Percentiles rank a stretch among this genome's conserved stretches.
Evolutionary conservation across 2,113 vertebrate species (phyloP).

Genomic region (Panthera uncia): DNA sequence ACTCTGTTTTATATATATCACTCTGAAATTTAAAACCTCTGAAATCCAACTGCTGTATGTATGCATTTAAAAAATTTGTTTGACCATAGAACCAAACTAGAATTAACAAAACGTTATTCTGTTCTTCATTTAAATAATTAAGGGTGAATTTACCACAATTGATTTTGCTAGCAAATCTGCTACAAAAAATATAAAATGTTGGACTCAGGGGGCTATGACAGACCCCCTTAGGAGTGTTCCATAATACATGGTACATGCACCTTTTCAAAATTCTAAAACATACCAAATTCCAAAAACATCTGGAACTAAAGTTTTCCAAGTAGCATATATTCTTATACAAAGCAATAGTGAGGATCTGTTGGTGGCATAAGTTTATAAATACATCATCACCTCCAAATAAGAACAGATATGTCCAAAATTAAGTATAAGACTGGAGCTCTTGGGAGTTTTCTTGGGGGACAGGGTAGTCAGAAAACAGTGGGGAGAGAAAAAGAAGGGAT

Average conservation of each 20-base stretch:
- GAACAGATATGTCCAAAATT: background rate
- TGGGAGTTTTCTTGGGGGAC: background rate
- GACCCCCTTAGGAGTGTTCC: background rate
- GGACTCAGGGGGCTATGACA: background rate
- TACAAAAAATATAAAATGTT: background rate
- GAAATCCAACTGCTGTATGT: background rate
- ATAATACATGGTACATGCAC: background rate
- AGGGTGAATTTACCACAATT: background rate
- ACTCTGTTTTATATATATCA: background rate
- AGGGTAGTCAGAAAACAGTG: background rate
- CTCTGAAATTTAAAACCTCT: constrained; percentile 7
- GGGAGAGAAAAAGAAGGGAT: background rate
- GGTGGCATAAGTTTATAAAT: background rate
- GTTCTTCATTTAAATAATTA: background rate
- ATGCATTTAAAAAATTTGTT: background rate
- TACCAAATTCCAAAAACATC: background rate
- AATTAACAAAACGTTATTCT: background rate
- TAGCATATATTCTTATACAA: background rate
- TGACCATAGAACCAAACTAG: background rate
- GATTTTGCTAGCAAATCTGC: background rate
- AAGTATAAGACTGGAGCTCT: background rate
- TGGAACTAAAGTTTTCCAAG: background rate
- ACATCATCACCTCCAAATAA: background rate
- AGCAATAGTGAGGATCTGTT: background rate
- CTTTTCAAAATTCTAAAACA: background rate